These are phyloP conservation scores for Heliconius aoede DNA, from an alignment of 2,888 invertebrate genomes.

Conservation along the genomic window DNA sequence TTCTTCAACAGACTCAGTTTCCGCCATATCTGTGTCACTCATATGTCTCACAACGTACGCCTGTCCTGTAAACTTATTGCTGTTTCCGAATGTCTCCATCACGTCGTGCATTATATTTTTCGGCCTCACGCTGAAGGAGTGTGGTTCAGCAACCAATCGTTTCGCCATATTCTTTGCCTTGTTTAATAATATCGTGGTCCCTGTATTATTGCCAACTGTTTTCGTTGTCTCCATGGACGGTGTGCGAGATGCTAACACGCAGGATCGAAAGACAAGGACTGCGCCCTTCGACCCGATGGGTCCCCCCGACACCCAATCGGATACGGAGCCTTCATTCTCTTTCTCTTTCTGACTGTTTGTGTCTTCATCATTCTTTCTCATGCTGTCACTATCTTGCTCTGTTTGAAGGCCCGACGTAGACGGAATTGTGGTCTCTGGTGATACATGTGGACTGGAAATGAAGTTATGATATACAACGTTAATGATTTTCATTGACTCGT, in stretches of 20 bases:
- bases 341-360: slow-evolving; percentile 58
- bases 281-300: slow-evolving; percentile 85
- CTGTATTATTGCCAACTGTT: slow-evolving; percentile 72
- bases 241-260: slow-evolving; percentile 81
- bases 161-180: slow-evolving; percentile 79
- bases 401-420: slow-evolving; percentile 77
- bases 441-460: slow-evolving; percentile 80
- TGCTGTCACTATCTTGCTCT: slow-evolving; percentile 63
- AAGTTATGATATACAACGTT: slow-evolving; percentile 3
- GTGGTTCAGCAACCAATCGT: slow-evolving; percentile 73
- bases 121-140: slow-evolving; percentile 69
- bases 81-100: slow-evolving; percentile 77
- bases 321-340: slow-evolving; percentile 65
- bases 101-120: slow-evolving; percentile 80
- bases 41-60: slow-evolving; percentile 75
- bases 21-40: slow-evolving; percentile 66
- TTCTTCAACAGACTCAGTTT: slow-evolving; percentile 62
- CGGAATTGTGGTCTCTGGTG: slow-evolving; percentile 74
- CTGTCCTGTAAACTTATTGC: slow-evolving; percentile 61
- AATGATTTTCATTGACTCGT: not conserved
- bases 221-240: slow-evolving; percentile 77
- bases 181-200: slow-evolving; percentile 72
- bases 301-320: slow-evolving; percentile 84
- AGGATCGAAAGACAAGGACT: slow-evolving; percentile 87
- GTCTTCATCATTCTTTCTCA: slow-evolving; percentile 76